Evolutionary conservation across 2,888 invertebrate species (phyloP).

Genomic region (Cactoblastis cactorum): DNA sequence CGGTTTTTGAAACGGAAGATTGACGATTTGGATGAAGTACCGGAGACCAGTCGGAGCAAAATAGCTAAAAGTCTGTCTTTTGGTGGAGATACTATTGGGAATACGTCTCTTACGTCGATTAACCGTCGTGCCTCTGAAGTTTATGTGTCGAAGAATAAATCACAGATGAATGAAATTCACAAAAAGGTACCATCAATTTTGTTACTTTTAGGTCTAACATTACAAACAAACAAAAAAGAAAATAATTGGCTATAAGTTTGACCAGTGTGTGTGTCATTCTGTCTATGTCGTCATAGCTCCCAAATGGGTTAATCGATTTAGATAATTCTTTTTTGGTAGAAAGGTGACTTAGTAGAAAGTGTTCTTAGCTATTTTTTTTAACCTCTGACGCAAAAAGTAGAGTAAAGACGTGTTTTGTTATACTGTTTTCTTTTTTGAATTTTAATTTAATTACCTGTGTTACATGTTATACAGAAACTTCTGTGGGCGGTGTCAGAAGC

Average conservation of each 20-base stretch:
- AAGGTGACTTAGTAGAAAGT: too few relatives aligned
- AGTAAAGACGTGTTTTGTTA: too few relatives aligned
- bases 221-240: too few relatives aligned
- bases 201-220: neutral
- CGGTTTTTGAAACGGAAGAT: slow-evolving; percentile 57
- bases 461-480: slow-evolving; percentile 79
- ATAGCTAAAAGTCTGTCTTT: slow-evolving; percentile 80
- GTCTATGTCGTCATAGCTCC: too few relatives aligned
- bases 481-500: slow-evolving; percentile 91
- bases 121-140: slow-evolving; percentile 62
- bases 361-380: too few relatives aligned
- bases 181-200: slow-evolving; percentile 77
- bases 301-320: too few relatives aligned
- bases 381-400: too few relatives aligned
- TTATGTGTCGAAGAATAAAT: slow-evolving; percentile 41
- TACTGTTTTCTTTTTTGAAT: too few relatives aligned
- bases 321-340: too few relatives aligned
- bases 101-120: slow-evolving; percentile 34
- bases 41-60: slow-evolving; percentile 60
- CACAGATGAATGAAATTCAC: slow-evolving; percentile 80
- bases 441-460: too few relatives aligned
- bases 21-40: slow-evolving; percentile 49
- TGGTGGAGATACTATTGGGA: slow-evolving; percentile 60
- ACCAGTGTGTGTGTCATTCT: too few relatives aligned
- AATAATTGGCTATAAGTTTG: too few relatives aligned